These are phyloP conservation scores for Halichoerus grypus DNA, from an alignment of 2,113 vertebrate species.

Conservation along the genomic window DNA sequence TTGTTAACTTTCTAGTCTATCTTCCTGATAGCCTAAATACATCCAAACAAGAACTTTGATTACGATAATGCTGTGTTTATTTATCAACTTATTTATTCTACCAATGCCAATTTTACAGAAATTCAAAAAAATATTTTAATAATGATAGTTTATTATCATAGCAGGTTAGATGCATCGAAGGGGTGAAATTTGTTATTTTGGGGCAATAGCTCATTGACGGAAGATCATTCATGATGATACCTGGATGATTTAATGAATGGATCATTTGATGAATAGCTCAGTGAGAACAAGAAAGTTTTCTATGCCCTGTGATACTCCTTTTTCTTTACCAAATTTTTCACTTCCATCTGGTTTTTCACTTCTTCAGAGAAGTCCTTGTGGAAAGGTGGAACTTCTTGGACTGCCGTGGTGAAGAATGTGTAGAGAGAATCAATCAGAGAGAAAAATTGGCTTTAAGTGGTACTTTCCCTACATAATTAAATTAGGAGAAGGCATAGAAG, in stretches of 20 bases:
- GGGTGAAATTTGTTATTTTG: background rate
- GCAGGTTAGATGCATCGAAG: background rate
- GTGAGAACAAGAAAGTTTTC: background rate
- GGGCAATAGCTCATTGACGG: background rate
- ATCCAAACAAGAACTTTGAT: conserved; percentile 18
- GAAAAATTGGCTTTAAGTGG: background rate
- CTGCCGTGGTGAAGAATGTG: background rate
- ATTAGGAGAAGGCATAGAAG: background rate
- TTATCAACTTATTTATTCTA: background rate
- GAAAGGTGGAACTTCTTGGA: background rate
- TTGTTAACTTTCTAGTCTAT: conserved; percentile 15
- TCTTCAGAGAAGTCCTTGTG: conserved; percentile 1
- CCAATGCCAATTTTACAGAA: background rate
- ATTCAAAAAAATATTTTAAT: conserved; percentile 13
- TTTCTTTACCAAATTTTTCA: background rate
- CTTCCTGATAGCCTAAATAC: background rate
- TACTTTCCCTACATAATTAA: background rate
- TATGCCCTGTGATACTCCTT: background rate
- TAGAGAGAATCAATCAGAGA: background rate
- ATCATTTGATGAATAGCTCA: background rate
- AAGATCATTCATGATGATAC: background rate
- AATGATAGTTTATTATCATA: background rate
- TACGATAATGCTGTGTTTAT: background rate
- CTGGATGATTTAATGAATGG: background rate
- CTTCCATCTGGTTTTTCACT: background rate